These are phyloP conservation scores for Loripinus fragilis DNA, from an alignment of 2,888 invertebrate genomes.

Conservation along the genomic window DNA sequence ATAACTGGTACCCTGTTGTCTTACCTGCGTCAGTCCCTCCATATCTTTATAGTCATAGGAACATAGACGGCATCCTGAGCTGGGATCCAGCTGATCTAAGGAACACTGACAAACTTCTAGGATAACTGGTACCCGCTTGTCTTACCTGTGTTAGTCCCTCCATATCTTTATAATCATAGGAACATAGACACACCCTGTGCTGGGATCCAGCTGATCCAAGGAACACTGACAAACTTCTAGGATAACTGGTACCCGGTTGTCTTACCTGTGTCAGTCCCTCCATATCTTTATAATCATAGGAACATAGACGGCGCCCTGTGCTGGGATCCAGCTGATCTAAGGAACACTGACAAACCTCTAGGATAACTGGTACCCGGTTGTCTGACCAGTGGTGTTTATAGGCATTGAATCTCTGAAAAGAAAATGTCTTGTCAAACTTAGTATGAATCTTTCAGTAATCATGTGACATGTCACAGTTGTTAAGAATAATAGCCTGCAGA, in stretches of 20 bases:
- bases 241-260: slow-evolving; percentile 93
- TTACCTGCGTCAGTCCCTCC: slow-evolving; percentile 89
- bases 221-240: slow-evolving; percentile 97
- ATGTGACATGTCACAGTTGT: too few relatives aligned
- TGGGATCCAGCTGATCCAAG: slow-evolving; percentile 95
- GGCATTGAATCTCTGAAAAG: slow-evolving; percentile 90
- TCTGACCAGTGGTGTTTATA: slow-evolving; percentile 99
- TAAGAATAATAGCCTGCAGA: too few relatives aligned
- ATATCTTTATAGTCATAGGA: slow-evolving; percentile 94
- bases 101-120: slow-evolving; percentile 97
- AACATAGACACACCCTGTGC: slow-evolving; percentile 92
- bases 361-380: slow-evolving; percentile 91
- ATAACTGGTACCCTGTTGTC: slow-evolving; percentile 95
- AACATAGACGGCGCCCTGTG: slow-evolving; percentile 91
- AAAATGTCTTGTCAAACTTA: too few relatives aligned
- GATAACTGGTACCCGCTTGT: slow-evolving; percentile 92
- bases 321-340: slow-evolving; percentile 96
- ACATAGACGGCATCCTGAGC: slow-evolving; percentile 91
- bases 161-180: slow-evolving; percentile 94
- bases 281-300: slow-evolving; percentile 94
- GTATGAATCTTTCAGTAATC: too few relatives aligned
- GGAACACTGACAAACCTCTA: slow-evolving; percentile 96
- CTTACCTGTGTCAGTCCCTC: slow-evolving; percentile 90
- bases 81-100: slow-evolving; percentile 95
- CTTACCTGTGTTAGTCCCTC: slow-evolving; percentile 97